These are phyloP conservation scores for Digitonthophagus gazella DNA, from an alignment of 2,888 invertebrate species.

Conservation along the genomic window DNA sequence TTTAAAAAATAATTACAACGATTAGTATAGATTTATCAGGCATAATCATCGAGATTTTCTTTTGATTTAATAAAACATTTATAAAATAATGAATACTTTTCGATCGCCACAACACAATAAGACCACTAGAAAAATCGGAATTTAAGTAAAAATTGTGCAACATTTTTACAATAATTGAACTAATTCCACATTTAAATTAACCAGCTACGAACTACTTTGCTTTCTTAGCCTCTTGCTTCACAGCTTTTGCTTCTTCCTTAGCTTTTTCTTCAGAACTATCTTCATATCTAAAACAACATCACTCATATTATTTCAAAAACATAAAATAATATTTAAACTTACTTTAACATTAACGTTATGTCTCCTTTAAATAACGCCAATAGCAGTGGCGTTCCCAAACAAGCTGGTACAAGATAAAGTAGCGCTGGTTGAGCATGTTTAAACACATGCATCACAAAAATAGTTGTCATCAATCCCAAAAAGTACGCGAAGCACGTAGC, in stretches of 20 bases:
- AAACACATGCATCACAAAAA: conserved; percentile 97
- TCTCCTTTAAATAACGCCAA: conserved; percentile 89
- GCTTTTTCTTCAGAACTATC: conserved; percentile 60
- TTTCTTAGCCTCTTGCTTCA: conserved; percentile 49
- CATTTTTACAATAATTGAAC: conserved; percentile 24
- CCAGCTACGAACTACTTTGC: conserved; percentile 37
- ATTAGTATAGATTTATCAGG: not conserved
- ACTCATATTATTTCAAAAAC: conserved; percentile 20
- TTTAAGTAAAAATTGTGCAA: conserved; percentile 25
- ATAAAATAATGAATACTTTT: not conserved
- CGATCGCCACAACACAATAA: not conserved
- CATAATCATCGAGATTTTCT: not conserved
- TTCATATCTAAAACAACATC: conserved; percentile 59
- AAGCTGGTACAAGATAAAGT: conserved; percentile 94
- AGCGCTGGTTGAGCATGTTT: conserved; percentile 98
- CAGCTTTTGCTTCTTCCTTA: conserved; percentile 45
- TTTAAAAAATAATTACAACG: not conserved
- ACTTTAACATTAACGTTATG: conserved; percentile 85
- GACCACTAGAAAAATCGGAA: not conserved
- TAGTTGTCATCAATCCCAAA: conserved; percentile 88
- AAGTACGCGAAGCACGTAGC: conserved; percentile 92
- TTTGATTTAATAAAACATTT: not conserved
- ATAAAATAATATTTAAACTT: conserved; percentile 50
- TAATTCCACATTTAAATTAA: conserved; percentile 16
- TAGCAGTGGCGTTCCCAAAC: conserved; percentile 85